phyloP scores from a whole-genome alignment of 2,113 vertebrate species.

The Peromyscus leucopus region DNA sequence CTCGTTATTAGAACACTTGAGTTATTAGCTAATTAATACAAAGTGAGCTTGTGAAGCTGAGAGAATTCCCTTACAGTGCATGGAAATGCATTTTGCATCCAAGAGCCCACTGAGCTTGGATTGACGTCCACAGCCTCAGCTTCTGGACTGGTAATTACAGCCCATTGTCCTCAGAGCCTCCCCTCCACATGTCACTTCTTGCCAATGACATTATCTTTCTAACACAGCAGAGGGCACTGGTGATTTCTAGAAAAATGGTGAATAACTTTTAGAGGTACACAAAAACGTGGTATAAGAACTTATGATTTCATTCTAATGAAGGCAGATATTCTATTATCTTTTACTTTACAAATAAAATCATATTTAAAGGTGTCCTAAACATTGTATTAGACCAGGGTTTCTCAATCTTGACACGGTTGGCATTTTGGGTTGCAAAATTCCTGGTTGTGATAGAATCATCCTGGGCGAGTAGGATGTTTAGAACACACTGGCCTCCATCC shows the following conservation, averaged over 20 bases:
- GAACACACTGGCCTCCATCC: background rate
- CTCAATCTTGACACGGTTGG: background rate
- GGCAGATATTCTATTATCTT: background rate
- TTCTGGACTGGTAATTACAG: background rate
- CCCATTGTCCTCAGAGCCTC: background rate
- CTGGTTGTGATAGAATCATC: background rate
- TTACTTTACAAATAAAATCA: background rate
- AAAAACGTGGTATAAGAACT: background rate
- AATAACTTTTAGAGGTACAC: background rate
- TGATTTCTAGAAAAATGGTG: background rate
- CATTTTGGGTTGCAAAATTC: background rate
- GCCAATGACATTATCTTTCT: background rate
- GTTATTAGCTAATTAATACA: constrained; percentile 45
- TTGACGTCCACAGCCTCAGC: background rate
- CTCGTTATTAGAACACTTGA: constrained; percentile 36
- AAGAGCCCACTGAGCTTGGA: background rate
- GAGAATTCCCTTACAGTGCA: background rate
- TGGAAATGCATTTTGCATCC: constrained; percentile 18
- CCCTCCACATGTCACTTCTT: constrained; percentile 44
- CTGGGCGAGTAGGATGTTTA: background rate
- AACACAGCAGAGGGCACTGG: background rate
- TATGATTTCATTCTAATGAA: background rate
- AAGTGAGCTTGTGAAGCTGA: background rate
- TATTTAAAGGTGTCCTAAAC: background rate
- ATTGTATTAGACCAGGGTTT: background rate